Percentiles rank a stretch among this genome's conserved stretches.
phyloP scores from a whole-genome alignment of 1,140 invertebrate species.

The Aphelinus certus region DNA sequence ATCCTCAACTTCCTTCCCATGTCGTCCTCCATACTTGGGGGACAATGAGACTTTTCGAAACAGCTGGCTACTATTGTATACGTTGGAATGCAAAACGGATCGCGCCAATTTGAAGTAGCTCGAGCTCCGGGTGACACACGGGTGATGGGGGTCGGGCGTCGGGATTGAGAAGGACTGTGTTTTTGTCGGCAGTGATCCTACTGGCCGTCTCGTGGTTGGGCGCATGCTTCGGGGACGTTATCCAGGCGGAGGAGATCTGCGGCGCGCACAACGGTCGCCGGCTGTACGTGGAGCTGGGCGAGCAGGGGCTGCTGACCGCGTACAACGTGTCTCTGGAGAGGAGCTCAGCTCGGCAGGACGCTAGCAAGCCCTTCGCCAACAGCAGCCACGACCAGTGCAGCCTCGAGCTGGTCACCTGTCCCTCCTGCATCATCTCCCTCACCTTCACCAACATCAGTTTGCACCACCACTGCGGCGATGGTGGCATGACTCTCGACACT shows the following conservation, averaged over 20 bases:
- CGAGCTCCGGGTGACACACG: too few relatives aligned
- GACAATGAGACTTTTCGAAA: too few relatives aligned
- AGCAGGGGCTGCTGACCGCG: slow-evolving; percentile 68
- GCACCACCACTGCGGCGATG: slow-evolving; percentile 60
- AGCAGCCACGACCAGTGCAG: slow-evolving; percentile 70
- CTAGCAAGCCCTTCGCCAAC: slow-evolving; percentile 37
- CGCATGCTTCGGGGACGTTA: slow-evolving; percentile 42
- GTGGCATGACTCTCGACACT: slow-evolving; percentile 55
- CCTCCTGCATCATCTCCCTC: slow-evolving; percentile 74
- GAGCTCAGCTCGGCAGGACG: slow-evolving; percentile 47
- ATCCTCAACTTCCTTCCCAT: too few relatives aligned
- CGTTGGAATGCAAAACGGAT: too few relatives aligned
- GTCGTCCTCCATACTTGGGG: too few relatives aligned
- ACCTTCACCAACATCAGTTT: slow-evolving; percentile 68
- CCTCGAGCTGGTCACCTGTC: slow-evolving; percentile 76
- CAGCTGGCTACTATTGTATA: too few relatives aligned
- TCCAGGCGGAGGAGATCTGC: slow-evolving; percentile 70
- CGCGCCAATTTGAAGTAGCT: too few relatives aligned
- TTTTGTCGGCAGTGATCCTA: slow-evolving; percentile 41
- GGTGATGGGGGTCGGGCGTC: too few relatives aligned
- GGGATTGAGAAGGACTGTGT: too few relatives aligned
- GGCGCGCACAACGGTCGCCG: slow-evolving; percentile 69
- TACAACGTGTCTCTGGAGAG: slow-evolving; percentile 66
- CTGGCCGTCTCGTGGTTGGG: slow-evolving; percentile 42
- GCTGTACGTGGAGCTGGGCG: slow-evolving; percentile 71